Conservation (phyloP, 2,113 vertebrate genomes). For the Cariama cristata region DNA sequence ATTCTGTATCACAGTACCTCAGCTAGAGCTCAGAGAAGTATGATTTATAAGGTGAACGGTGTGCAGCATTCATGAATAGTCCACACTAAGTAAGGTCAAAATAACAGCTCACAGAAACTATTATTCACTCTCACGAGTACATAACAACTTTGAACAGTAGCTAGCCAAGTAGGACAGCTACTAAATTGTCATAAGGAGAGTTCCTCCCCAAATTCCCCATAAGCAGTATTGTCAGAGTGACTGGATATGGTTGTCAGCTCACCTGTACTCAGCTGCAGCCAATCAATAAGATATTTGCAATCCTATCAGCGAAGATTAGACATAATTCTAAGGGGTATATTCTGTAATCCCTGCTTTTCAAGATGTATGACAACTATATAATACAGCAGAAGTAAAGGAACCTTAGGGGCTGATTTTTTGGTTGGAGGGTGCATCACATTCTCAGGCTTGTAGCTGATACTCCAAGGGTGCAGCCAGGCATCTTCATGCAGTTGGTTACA, state of each 20-base stretch:
- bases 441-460: neutral
- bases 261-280: neutral
- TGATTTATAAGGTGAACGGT: neutral
- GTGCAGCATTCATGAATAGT: neutral
- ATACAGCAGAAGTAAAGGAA: neutral
- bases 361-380: neutral
- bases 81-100: neutral
- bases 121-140: neutral
- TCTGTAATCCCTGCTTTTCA: neutral
- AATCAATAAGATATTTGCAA: slow-evolving; percentile 10
- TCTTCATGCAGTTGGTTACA: neutral
- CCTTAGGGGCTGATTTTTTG: neutral
- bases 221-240: neutral
- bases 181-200: neutral
- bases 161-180: neutral
- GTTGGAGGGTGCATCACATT: neutral
- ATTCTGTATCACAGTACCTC: neutral
- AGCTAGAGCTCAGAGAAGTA: neutral
- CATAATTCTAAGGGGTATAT: neutral
- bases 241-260: neutral
- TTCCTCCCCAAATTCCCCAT: neutral
- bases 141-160: neutral
- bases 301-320: neutral
- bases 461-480: neutral
- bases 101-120: neutral